Base-by-base conservation (phyloP, 2,888 invertebrate species). In the Toxonevra muliebris region DNA sequence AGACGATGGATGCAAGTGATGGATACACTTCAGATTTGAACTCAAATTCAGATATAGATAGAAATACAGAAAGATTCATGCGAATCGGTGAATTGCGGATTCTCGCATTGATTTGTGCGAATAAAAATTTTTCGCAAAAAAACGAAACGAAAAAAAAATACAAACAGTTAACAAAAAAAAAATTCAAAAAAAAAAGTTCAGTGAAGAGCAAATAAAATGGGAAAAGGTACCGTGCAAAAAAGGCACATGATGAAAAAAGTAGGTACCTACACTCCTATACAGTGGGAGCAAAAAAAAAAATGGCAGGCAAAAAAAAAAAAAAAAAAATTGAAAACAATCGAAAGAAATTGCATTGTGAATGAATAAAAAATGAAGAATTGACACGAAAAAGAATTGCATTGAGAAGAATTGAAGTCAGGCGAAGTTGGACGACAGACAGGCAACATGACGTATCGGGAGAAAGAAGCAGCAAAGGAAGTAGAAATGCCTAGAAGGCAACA, bases 331-430 rank as follows among this genome's bases (percentile, higher is more conserved):
- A 52, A 48, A 57, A 43, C 42, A 42, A 48, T 53, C 43, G 15
- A 63, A 30, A 17, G 42, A 57, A 11, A 10, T 20, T 12, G 53
- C 41, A 50, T 15, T 11, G 15, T 69, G 57, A 64, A 68, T 70
- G 70, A 68, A 74, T 69, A 69, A 68, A 73, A 70, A 70, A 70
- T 71, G 66, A 70, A 70, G 69, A 71, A 62, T 66, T 73, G 73
- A 73, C 70, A 71, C 70, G 71, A 70, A 71, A 65, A 69, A 67
- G 73, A 69, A 73, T 73, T 68, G 69, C 66, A 70, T 70, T 72
- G 66, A 69, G n/a, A 65, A 52, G 61, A 59, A 61, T 20, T 61
- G 60, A 17, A 60, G 60, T 45, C 58, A n/a, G 43, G 11, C 13
- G 42, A 43, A 11, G 19, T n/a, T 15, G 45, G 17, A 2, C 13